phyloP scores from a whole-genome alignment of 30 jellyfish, hydroid and myxozoan genomes.

The Hydractinia symbiolongicarpus region DNA sequence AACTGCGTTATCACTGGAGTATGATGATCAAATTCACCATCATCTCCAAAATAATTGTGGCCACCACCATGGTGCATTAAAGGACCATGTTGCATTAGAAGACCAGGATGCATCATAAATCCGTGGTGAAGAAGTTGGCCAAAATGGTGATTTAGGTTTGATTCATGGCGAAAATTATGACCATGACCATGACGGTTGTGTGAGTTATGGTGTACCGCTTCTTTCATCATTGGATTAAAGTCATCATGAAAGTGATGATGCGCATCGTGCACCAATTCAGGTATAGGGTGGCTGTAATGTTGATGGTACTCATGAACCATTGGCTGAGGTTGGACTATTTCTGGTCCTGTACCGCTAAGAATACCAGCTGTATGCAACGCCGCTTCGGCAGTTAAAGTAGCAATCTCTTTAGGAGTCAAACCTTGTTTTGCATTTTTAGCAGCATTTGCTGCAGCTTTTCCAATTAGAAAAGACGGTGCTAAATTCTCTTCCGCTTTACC shows the following conservation, averaged over 20 bases:
- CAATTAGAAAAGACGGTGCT: slow-evolving; percentile 10
- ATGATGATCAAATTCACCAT: slow-evolving; percentile 17
- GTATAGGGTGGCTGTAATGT: not conserved
- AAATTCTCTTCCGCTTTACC: slow-evolving; percentile 4
- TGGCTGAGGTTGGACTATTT: slow-evolving; percentile 11
- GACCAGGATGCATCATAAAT: not conserved
- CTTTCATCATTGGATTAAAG: not conserved
- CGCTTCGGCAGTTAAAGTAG: slow-evolving; percentile 76
- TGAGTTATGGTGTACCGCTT: not conserved
- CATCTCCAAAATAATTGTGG: slow-evolving; percentile 28
- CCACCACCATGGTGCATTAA: not conserved
- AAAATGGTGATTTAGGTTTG: not conserved
- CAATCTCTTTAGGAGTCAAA: slow-evolving; percentile 65
- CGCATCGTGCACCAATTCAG: not conserved
- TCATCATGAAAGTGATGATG: not conserved
- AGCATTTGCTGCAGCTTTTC: slow-evolving; percentile 36
- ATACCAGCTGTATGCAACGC: slow-evolving; percentile 68
- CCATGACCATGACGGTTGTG: not conserved
- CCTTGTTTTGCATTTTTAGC: slow-evolving; percentile 71
- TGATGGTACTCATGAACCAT: slow-evolving; percentile 16
- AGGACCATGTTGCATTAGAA: not conserved
- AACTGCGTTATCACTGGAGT: not conserved
- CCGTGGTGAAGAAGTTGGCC: not conserved
- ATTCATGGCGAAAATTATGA: not conserved
- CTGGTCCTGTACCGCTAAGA: not conserved